Evolutionary conservation across 2,113 vertebrate species (phyloP).

Genomic region (Pluvialis apricaria): DNA sequence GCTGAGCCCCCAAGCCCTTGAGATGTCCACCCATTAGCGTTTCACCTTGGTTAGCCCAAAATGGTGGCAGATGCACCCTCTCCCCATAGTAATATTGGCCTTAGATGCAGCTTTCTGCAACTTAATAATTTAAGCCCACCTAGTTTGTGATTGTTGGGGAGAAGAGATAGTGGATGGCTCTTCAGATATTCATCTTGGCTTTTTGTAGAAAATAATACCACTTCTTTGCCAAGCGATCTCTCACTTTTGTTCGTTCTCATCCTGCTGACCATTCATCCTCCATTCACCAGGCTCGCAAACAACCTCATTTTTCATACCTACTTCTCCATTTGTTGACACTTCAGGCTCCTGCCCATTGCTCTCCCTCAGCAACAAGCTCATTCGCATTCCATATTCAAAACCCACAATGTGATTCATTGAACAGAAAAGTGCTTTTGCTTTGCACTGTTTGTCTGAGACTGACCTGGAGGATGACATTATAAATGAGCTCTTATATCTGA

Average conservation of each 20-base stretch:
- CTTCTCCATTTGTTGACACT: constrained; percentile 36
- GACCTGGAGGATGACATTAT: constrained; percentile 37
- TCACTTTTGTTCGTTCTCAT: not conserved
- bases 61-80: not conserved
- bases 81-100: not conserved
- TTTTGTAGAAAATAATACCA: not conserved
- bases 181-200: not conserved
- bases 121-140: not conserved
- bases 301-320: constrained; percentile 44
- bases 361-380: constrained; percentile 26
- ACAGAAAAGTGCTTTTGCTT: constrained; percentile 30
- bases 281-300: not conserved
- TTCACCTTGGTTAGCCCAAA: not conserved
- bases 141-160: not conserved
- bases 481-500: constrained; percentile 39
- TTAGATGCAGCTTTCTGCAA: not conserved
- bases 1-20: not conserved
- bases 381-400: constrained; percentile 54
- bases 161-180: not conserved
- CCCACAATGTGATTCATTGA: constrained; percentile 37
- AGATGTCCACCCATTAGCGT: not conserved
- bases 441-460: constrained; percentile 19
- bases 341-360: constrained; percentile 23
- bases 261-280: constrained; percentile 22
- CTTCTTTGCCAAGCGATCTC: not conserved